Evolutionary conservation across 2,888 invertebrate species (phyloP).

Genomic region (Xestia ashworthii): DNA sequence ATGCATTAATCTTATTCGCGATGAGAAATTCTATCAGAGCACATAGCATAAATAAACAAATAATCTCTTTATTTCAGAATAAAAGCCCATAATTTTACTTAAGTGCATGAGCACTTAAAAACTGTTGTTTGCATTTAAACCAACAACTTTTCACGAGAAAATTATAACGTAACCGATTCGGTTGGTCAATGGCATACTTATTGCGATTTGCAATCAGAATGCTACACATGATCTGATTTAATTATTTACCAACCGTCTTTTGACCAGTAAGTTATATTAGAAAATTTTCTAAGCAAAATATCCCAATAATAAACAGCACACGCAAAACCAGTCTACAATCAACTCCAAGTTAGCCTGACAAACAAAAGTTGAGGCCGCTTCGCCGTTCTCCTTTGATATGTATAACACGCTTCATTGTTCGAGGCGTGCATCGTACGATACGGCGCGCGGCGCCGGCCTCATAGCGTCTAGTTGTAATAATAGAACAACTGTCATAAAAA

Average conservation of each 20-base stretch:
- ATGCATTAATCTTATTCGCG: background rate
- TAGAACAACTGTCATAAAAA: constrained; percentile 34
- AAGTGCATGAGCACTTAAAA: too few species aligned
- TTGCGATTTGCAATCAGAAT: background rate
- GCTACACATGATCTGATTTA: background rate
- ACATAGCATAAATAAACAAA: too few species aligned
- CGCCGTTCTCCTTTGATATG: constrained; percentile 28
- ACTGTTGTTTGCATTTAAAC: too few species aligned
- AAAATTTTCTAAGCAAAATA: background rate
- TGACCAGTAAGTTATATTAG: background rate
- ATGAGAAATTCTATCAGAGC: background rate
- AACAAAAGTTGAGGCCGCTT: constrained; percentile 13
- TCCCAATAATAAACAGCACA: background rate
- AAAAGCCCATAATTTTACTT: too few species aligned
- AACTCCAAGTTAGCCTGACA: constrained; percentile 20
- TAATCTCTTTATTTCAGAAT: too few species aligned
- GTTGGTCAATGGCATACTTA: background rate
- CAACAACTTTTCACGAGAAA: background rate
- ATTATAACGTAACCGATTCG: background rate
- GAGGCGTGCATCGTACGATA: constrained; percentile 3
- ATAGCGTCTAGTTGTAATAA: constrained; percentile 15
- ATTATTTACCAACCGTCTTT: background rate
- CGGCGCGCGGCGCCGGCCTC: constrained; percentile 5
- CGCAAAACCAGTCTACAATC: background rate
- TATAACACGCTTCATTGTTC: constrained; percentile 1